Conservation (phyloP, 2,888 invertebrate species). For the Lamellibrachia columna region DNA sequence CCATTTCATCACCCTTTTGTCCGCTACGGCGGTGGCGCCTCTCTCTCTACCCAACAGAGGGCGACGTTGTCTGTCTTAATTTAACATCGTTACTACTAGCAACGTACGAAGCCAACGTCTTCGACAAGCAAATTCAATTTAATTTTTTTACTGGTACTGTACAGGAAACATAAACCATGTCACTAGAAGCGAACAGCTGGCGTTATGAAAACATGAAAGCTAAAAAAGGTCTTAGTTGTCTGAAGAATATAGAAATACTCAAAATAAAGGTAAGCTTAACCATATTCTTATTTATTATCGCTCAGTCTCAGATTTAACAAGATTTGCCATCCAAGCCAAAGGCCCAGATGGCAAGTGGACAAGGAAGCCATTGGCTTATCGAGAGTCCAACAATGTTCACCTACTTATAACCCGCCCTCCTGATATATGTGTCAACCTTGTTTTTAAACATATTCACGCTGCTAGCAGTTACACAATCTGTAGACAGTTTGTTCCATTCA, state of each 20-base stretch:
- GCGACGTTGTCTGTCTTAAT: neutral
- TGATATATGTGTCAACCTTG: too few species aligned
- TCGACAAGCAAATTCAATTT: neutral
- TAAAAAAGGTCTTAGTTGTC: neutral
- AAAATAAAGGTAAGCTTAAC: neutral
- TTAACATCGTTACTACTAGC: neutral
- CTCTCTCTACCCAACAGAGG: neutral
- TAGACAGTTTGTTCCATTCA: too few species aligned
- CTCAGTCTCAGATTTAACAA: too few species aligned
- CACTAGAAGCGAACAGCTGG: constrained; percentile 16
- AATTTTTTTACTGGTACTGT: neutral
- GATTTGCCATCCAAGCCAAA: too few species aligned
- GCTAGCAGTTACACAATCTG: too few species aligned
- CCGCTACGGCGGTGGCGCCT: neutral
- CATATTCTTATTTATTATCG: neutral
- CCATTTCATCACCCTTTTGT: too few species aligned
- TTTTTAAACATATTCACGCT: too few species aligned
- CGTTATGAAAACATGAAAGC: constrained; percentile 9
- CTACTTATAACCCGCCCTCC: too few species aligned
- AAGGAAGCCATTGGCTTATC: too few species aligned
- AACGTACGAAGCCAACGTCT: constrained; percentile 7
- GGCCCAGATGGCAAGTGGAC: too few species aligned
- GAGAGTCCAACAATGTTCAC: too few species aligned
- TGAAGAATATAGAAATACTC: neutral
- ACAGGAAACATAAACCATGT: neutral